Evolutionary conservation across 2,888 invertebrate species (phyloP).

Genomic region (Lamproptera curius): DNA sequence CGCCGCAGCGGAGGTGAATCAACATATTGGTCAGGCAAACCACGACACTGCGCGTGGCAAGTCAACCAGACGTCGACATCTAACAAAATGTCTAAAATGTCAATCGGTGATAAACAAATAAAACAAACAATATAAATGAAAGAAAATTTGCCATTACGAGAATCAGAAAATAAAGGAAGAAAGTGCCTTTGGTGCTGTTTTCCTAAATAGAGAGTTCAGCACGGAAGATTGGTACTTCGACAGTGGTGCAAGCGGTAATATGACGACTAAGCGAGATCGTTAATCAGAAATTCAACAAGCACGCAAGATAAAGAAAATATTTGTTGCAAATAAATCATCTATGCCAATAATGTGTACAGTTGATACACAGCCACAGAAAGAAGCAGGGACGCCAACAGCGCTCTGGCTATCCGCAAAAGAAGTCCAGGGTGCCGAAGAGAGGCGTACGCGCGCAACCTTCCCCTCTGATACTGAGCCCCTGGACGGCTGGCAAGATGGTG

Average conservation of each 20-base stretch:
- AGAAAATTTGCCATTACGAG: slow-evolving; percentile 13
- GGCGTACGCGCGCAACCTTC: too few species aligned
- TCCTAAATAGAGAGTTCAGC: slow-evolving; percentile 23
- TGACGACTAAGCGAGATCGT: slow-evolving; percentile 14
- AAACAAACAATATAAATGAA: slow-evolving; percentile 19
- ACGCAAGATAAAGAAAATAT: slow-evolving; percentile 9
- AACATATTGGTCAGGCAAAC: slow-evolving; percentile 9
- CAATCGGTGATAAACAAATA: slow-evolving; percentile 2
- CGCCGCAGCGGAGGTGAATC: neutral
- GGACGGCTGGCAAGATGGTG: too few species aligned
- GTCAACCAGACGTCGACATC: neutral
- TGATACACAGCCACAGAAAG: slow-evolving; percentile 16
- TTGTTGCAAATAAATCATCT: slow-evolving; percentile 10
- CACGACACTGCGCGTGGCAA: neutral
- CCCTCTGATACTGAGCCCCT: too few species aligned
- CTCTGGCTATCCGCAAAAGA: too few species aligned
- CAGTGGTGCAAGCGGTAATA: slow-evolving; percentile 21
- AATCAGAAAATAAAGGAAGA: slow-evolving; percentile 13
- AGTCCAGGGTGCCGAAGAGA: too few species aligned
- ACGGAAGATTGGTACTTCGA: slow-evolving; percentile 27
- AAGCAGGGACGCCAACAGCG: too few species aligned
- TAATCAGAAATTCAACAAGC: neutral
- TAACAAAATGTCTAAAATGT: neutral
- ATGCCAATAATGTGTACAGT: slow-evolving; percentile 12
- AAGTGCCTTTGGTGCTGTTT: slow-evolving; percentile 27